Evolutionary conservation across 2,888 invertebrate species (phyloP), one percentile per base, ranked within the genome.

Genomic region (Mythimna pallens): DNA sequence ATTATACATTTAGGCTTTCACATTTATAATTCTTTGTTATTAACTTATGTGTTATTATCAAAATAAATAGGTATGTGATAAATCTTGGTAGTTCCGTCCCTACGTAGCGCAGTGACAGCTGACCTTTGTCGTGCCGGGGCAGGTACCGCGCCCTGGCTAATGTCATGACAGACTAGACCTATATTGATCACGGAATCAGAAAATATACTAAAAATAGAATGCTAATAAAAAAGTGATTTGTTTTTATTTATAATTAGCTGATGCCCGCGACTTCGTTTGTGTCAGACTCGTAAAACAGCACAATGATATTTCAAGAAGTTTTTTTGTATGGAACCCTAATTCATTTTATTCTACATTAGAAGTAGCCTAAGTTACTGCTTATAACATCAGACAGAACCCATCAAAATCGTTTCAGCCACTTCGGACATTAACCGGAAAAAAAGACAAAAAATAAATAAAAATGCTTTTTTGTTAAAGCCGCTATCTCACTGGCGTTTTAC

Each of bases 81-180:
- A 81, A 84, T 81, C 84, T 65, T 62, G 58, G 62, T 43, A 43
- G 61, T 81, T 70, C 70, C 47, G 70, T 73, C 17, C 58, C 67
- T 22, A 70, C 79, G 72, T 59, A 40, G 57, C 61, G 14, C 25
- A 55, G 65, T 70, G 84, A 69, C 84, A 81, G 70, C 62, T 84
- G 84, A 81, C 84, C 81, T 75, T 70, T 68, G 70, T 36, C 70
- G 65, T 70, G 81, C 6, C 55, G 70, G 47, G 47, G 30, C 58
- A 22, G 47, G 54, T 9, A 64, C 83, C 84, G 52, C 81, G 34
- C 84, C 84, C 84, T 70, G 81, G 7, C 54, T 54, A 70, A 80
- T 70, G 70, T 52, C 84, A 69, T 68, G 80, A 73, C 75, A 80
- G 65, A 47, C 61, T 61, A 80, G 52, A 81, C 67, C 70, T 65